phyloP scores from a whole-genome alignment of 64 coral and sea anemone genomes.

The Catalaphyllia jardinei region DNA sequence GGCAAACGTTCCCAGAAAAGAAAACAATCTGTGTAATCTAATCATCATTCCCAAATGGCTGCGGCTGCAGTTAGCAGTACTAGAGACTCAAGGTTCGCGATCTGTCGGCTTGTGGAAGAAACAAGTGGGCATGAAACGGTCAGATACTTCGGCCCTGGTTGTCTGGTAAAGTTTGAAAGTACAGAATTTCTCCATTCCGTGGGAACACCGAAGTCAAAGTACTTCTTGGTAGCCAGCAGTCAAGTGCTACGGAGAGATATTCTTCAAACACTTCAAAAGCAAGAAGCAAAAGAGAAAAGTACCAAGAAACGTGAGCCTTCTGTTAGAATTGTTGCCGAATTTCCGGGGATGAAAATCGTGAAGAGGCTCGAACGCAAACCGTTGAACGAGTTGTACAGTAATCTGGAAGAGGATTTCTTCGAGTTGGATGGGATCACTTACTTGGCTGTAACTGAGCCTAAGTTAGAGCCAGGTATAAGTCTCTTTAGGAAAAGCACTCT shows the following conservation, averaged over 20 bases:
- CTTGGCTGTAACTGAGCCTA: background rate
- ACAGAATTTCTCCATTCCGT: background rate
- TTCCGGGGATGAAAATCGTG: background rate
- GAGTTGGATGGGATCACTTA: background rate
- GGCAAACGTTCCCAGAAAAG: background rate
- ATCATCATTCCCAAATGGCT: background rate
- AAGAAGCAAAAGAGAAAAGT: too few relatives aligned
- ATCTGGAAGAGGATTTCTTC: background rate
- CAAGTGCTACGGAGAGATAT: background rate
- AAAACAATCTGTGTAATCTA: background rate
- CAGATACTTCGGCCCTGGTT: constrained; percentile 7
- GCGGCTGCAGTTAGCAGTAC: background rate
- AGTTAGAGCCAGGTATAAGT: background rate
- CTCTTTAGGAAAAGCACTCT: background rate
- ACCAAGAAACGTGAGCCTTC: background rate
- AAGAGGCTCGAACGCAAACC: background rate
- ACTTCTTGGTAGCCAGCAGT: background rate
- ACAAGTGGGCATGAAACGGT: background rate
- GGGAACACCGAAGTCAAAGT: background rate
- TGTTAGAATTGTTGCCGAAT: background rate
- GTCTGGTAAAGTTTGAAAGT: constrained; percentile 9
- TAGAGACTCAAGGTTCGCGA: background rate
- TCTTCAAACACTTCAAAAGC: background rate
- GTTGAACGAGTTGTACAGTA: background rate
- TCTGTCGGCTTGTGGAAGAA: constrained; percentile 28